Base-by-base conservation (phyloP, 2,888 invertebrate genomes). In the Sesia bembeciformis region DNA sequence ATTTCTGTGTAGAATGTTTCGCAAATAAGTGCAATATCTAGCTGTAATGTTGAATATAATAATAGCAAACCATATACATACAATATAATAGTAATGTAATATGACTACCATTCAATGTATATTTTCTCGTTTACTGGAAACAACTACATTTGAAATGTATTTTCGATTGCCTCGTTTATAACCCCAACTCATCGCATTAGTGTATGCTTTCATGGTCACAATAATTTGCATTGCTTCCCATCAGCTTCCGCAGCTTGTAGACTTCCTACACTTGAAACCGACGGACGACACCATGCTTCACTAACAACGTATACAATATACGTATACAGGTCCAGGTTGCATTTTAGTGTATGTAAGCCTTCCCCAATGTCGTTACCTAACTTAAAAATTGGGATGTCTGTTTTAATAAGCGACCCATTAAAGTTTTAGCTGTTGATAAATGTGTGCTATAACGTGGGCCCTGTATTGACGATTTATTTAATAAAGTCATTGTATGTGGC, bases 301-400 rank as follows among this genome's bases (percentile, higher is more conserved):
- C 41, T 41, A 46, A 23, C 46, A 6, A 23, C 23, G 46, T 46
- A 23, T 46, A 23, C 23, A 46, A 46, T 46, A 46, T 46, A 46
- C 23, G 39, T 74, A 83, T 84, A 84, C 84, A 81, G 85, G 85
- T 86, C 85, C 87, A 84, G 84, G 82, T 85, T 86, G 84, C 85
- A 84, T 72, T 76, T 77, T 81, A 84, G 80, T 78, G 79, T 83
- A 53, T 79, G 71, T 73, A 77, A 79, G 70, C 72, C 74, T 82
- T 74, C 78, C 78, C 81, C 78, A 73, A 72, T 80, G 76, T 78
- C 72, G 80, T 83, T 86, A 84, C 81, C 82, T 82, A 84, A 74
- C 78, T 74, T 84, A 86, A 84, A 81, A 66, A 78, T 78, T 79
- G 80, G 79, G 78, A 78, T 72, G 73, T 78, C 52, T 40, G 54